Evolutionary conservation across 2,113 vertebrate genomes (phyloP), one percentile per base, ranked within the genome.

Genomic region (Gallinago paraguaiae): DNA sequence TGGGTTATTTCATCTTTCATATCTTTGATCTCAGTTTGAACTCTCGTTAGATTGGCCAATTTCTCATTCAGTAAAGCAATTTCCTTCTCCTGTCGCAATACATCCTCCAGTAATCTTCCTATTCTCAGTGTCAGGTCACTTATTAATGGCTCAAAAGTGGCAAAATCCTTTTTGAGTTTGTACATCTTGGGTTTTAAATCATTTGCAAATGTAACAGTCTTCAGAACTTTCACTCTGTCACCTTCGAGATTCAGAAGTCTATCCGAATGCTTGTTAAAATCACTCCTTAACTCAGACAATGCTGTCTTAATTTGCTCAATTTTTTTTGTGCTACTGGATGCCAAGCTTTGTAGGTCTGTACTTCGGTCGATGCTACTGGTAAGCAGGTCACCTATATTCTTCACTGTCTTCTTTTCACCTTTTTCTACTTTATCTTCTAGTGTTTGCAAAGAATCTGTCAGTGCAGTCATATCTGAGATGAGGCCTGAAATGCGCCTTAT

Each of bases 121-220:
- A 99, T 98, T 84, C 99, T 98, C 51, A 98, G 94, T 2, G 98
- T 99, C 82, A 99, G 96, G 43, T 99, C 99, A 35, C 97, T 97
- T 96, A 99, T 72, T 93, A 98, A 97, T 2, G 98, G 98, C 86
- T 99, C 98, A 33, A 99, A 96, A 22, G 89, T 94, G 20, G 97
- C 96, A 17, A 99, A 99, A 95, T 99, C 99, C 72, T 98, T 98
- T 88, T 97, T 98, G 37, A 99, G 97, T 57, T 98, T 96, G 39
- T 98, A 97, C 6, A 99, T 97, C 80, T 99, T 99, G 39, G 99
- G 99, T 93, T 99, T 99, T 30, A 99, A 98, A 92, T 99, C 99
- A 30, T 98, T 97, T 77, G 99, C 99, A 87, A 99, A 99, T 18
- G 97, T 98, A 80, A 99, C 97, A 0, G 99, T 98, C 81, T 98